Percentiles rank a stretch among this genome's conserved stretches.
These are phyloP conservation scores for Enteromius thamalakanensis DNA, from an alignment of 2,797 vertebrate genomes.

Conservation along the genomic window DNA sequence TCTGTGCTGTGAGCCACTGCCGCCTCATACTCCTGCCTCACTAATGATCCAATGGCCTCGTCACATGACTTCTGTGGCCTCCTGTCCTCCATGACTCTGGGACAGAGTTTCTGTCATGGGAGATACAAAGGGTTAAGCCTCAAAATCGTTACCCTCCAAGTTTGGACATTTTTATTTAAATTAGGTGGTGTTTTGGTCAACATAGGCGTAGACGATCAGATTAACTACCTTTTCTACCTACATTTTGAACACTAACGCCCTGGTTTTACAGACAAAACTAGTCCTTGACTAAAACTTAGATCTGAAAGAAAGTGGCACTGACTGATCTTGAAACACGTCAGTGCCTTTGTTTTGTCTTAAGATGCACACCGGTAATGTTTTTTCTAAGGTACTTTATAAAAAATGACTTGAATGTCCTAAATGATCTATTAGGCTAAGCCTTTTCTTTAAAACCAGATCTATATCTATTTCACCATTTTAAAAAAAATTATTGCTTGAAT, in stretches of 20 bases:
- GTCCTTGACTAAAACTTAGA: too few relatives aligned
- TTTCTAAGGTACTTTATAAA: not conserved
- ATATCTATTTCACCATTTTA: too few relatives aligned
- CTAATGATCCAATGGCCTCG: conserved; percentile 96
- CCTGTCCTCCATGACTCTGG: conserved; percentile 99
- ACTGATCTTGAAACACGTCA: too few relatives aligned
- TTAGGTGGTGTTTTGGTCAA: not conserved
- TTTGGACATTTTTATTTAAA: not conserved
- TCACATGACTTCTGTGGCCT: conserved; percentile 99
- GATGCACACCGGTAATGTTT: too few relatives aligned
- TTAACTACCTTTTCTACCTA: not conserved
- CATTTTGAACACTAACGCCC: not conserved
- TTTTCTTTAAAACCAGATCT: too few relatives aligned
- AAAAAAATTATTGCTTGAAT: not conserved
- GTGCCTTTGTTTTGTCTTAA: too few relatives aligned
- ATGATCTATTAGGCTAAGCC: too few relatives aligned
- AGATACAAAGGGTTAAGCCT: conserved; percentile 23
- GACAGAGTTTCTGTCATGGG: conserved; percentile 87
- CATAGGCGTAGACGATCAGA: not conserved
- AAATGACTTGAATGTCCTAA: too few relatives aligned
- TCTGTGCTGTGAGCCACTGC: conserved; percentile 94
- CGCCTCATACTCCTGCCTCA: conserved; percentile 93
- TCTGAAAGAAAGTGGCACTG: too few relatives aligned
- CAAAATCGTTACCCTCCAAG: not conserved
- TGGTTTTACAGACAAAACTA: too few relatives aligned